These are phyloP conservation scores for Mormyrops attenuatus DNA, from an alignment of 2,797 vertebrate species.

Conservation along the genomic window DNA sequence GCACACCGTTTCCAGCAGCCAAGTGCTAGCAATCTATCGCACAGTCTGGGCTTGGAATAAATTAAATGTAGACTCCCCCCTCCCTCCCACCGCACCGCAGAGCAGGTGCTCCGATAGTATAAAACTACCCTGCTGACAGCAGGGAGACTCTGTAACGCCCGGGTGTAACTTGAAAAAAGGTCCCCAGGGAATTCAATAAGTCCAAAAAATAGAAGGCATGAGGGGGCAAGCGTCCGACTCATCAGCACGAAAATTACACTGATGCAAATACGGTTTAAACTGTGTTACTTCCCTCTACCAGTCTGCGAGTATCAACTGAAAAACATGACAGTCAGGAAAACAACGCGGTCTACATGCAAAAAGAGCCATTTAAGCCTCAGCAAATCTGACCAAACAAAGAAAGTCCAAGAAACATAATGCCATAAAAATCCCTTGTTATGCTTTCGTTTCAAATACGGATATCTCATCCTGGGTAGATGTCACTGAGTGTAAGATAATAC, in stretches of 20 bases:
- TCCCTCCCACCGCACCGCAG: not conserved
- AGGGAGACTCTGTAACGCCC: not conserved
- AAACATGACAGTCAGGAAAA: not conserved
- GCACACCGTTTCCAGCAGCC: not conserved
- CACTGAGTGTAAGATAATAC: not conserved
- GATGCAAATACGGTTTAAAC: not conserved
- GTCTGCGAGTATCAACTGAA: not conserved
- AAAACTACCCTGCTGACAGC: not conserved
- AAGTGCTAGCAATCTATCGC: not conserved
- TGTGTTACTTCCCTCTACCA: not conserved
- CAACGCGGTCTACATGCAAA: not conserved
- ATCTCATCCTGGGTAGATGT: not conserved
- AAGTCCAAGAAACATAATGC: not conserved
- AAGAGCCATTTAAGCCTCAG: not conserved
- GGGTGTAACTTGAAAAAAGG: not conserved
- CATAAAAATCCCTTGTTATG: not conserved
- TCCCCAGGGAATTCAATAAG: constrained; percentile 27
- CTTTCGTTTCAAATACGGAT: not conserved
- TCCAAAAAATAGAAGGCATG: constrained; percentile 10
- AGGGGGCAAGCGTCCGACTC: not conserved
- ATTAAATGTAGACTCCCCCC: not conserved
- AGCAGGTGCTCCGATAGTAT: not conserved
- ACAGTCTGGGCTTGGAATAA: not conserved
- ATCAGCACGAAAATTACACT: not conserved
- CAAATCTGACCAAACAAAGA: constrained; percentile 1